Evolutionary conservation across 2,888 invertebrate species (phyloP).

Genomic region (Crossocerus cetratus): DNA sequence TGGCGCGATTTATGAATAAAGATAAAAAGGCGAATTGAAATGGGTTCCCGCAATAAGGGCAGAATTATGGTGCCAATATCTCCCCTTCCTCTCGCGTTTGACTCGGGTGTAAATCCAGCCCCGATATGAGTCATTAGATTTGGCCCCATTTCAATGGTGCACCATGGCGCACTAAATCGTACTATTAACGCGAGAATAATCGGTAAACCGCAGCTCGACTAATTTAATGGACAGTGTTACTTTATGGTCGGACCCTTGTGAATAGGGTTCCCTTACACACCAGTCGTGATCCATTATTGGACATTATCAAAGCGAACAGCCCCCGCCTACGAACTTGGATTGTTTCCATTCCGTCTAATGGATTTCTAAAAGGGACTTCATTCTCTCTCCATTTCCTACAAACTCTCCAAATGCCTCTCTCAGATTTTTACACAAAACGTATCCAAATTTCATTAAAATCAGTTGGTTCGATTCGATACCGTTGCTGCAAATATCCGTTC

Average conservation of each 20-base stretch:
- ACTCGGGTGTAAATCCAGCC: neutral
- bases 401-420: too few relatives aligned
- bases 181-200: neutral
- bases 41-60: too few relatives aligned
- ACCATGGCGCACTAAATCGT: neutral
- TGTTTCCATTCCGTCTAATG: neutral
- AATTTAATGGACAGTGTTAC: neutral
- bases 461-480: too few relatives aligned
- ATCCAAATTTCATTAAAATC: too few relatives aligned
- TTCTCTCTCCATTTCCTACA: too few relatives aligned
- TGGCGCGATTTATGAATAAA: too few relatives aligned
- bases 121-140: neutral
- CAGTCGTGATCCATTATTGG: neutral
- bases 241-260: neutral
- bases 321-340: neutral
- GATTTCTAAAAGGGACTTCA: neutral
- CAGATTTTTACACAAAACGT: too few relatives aligned
- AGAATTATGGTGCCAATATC: too few relatives aligned
- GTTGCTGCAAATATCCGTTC: too few relatives aligned
- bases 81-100: too few relatives aligned
- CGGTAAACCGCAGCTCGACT: neutral
- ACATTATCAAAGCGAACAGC: neutral
- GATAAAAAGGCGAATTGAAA: too few relatives aligned
- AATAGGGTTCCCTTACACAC: neutral
- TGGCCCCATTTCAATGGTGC: neutral